Conservation (phyloP, 2,797 vertebrate genomes). For the Mormyrops boulengeri region DNA sequence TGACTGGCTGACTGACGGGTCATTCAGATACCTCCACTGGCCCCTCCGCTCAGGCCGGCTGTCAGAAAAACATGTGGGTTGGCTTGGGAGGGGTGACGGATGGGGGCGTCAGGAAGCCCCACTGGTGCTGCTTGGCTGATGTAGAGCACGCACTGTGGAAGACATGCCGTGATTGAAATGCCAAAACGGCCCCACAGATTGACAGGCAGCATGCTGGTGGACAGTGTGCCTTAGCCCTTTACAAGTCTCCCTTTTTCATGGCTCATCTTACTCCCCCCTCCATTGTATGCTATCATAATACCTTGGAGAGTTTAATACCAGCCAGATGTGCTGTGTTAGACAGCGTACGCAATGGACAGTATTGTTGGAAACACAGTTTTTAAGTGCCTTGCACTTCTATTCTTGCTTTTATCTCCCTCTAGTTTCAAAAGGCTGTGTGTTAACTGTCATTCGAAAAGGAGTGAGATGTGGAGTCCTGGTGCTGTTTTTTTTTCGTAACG, state of each 20-base stretch:
- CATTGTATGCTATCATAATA: background rate
- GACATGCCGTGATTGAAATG: background rate
- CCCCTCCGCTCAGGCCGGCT: background rate
- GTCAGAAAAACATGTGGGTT: background rate
- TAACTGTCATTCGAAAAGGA: background rate
- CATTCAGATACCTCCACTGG: background rate
- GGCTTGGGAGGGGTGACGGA: background rate
- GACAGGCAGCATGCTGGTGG: background rate
- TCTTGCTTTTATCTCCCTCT: background rate
- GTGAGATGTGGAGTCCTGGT: background rate
- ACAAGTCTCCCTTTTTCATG: background rate
- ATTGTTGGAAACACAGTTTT: background rate
- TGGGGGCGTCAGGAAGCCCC: background rate
- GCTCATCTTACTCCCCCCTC: background rate
- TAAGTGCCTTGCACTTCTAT: background rate
- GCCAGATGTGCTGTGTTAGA: background rate
- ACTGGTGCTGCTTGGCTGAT: constrained; percentile 12
- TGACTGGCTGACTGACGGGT: background rate
- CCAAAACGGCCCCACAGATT: background rate
- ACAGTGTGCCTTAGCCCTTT: background rate
- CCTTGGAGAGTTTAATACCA: background rate
- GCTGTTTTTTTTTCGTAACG: background rate
- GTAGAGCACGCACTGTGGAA: background rate
- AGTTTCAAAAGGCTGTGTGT: background rate
- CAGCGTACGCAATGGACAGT: background rate